phyloP scores from a whole-genome alignment of 2,113 vertebrate species.

The Crotalus horridus region DNA sequence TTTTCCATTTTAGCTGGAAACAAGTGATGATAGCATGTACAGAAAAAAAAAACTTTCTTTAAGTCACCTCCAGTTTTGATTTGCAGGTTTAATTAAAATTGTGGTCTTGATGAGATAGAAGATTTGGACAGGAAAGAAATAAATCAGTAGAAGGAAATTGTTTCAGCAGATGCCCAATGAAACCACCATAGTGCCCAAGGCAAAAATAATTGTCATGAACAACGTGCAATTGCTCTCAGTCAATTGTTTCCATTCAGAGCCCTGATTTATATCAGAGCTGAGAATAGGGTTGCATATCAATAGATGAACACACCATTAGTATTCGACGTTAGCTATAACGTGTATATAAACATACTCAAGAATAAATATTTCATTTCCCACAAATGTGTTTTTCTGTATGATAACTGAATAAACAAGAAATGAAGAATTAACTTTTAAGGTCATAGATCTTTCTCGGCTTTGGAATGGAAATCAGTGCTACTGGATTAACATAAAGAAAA shows the following conservation, averaged over 20 bases:
- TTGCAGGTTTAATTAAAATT: not conserved
- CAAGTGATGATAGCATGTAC: not conserved
- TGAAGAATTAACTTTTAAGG: not conserved
- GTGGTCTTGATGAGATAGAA: not conserved
- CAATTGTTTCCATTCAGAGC: not conserved
- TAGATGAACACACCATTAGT: not conserved
- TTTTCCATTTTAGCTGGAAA: not conserved
- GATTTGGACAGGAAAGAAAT: not conserved
- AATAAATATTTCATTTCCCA: not conserved
- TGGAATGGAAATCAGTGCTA: conserved; percentile 30
- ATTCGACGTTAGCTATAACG: not conserved
- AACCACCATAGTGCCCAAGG: not conserved
- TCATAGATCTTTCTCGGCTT: conserved; percentile 24
- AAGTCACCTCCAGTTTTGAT: not conserved
- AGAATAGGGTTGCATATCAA: not conserved
- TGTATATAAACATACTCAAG: not conserved
- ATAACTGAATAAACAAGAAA: conserved; percentile 4
- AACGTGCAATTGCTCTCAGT: not conserved
- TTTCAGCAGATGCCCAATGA: not conserved
- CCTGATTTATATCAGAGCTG: not conserved
- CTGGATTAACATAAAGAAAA: conserved; percentile 31
- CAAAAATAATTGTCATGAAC: not conserved
- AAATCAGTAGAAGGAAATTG: not conserved
- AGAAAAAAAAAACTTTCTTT: not conserved
- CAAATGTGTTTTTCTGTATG: not conserved